A percentile compares a stretch with the other conserved stretches of the same genome.
Evolutionary conservation across 2,797 vertebrate species (phyloP).

Genomic region (Jordanella pulchra): DNA sequence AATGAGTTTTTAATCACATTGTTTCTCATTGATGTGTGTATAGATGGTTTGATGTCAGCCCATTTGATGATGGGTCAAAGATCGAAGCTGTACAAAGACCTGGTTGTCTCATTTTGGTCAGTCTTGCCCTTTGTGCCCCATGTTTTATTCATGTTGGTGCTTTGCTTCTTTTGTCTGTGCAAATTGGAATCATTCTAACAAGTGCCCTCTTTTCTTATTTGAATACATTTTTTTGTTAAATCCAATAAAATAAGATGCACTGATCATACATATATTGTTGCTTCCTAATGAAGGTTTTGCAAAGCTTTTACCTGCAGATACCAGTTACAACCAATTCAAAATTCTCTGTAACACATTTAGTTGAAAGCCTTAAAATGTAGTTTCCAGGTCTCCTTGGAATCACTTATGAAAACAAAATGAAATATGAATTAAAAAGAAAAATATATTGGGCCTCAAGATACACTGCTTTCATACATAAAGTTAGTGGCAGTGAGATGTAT

Average conservation of each 20-base stretch:
- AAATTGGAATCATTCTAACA: conserved; percentile 42
- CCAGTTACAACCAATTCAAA: neutral
- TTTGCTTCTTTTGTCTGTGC: conserved; percentile 52
- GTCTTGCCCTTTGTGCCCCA: conserved; percentile 32
- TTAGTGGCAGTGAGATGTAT: too few species aligned
- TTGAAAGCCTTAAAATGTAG: neutral
- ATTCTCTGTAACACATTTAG: neutral
- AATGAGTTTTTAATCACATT: conserved; percentile 41
- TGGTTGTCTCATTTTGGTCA: conserved; percentile 53
- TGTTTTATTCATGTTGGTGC: conserved; percentile 63
- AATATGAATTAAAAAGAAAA: too few species aligned
- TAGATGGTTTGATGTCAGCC: conserved; percentile 41
- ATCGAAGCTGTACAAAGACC: conserved; percentile 56
- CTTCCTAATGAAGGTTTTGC: neutral
- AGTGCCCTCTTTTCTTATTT: conserved; percentile 24
- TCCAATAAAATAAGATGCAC: neutral
- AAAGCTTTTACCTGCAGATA: neutral
- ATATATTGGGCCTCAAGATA: too few species aligned
- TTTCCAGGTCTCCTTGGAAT: neutral
- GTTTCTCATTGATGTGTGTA: conserved; percentile 34
- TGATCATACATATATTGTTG: neutral
- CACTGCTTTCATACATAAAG: too few species aligned
- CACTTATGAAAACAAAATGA: too few species aligned
- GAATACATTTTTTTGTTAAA: conserved; percentile 16
- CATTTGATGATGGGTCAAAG: conserved; percentile 52